A percentile compares a stretch with the other conserved stretches of the same genome.
These are phyloP conservation scores for Papilio helenus DNA, from an alignment of 1,140 invertebrate genomes.

Conservation along the genomic window DNA sequence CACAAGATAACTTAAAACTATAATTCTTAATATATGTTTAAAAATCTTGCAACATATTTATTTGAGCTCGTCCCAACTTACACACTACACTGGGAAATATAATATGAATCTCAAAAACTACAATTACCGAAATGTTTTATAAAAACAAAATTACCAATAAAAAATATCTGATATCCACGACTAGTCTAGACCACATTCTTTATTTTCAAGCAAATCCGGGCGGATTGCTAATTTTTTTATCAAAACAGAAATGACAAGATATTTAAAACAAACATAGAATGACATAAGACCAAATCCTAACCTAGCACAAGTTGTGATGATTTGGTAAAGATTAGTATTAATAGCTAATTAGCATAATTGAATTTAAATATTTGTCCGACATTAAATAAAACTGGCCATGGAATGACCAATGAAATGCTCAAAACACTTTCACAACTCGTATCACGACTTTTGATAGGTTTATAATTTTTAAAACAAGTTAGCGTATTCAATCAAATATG, in stretches of 20 bases:
- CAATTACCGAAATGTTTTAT: too few relatives aligned
- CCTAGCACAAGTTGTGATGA: conserved; percentile 24
- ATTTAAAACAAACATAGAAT: neutral
- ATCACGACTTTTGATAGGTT: conserved; percentile 3
- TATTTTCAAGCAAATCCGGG: neutral
- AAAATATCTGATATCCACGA: too few relatives aligned
- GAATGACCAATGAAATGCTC: conserved; percentile 13
- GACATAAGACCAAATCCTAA: conserved; percentile 29
- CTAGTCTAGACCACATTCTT: neutral
- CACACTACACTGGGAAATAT: too few relatives aligned
- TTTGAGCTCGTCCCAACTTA: too few relatives aligned
- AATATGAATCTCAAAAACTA: too few relatives aligned
- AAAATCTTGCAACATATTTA: too few relatives aligned
- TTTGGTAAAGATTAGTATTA: conserved; percentile 32
- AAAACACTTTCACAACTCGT: conserved; percentile 21
- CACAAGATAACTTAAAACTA: neutral
- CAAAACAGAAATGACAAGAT: neutral
- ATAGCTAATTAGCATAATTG: conserved; percentile 29
- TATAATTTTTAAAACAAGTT: conserved; percentile 8
- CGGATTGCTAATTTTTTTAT: neutral
- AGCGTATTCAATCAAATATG: neutral
- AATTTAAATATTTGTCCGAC: conserved; percentile 13
- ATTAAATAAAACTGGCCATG: conserved; percentile 22
- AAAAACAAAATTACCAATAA: too few relatives aligned
- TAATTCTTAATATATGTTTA: neutral